Conservation (phyloP, 1,140 invertebrate genomes). For the Paraescarpia echinospica region DNA sequence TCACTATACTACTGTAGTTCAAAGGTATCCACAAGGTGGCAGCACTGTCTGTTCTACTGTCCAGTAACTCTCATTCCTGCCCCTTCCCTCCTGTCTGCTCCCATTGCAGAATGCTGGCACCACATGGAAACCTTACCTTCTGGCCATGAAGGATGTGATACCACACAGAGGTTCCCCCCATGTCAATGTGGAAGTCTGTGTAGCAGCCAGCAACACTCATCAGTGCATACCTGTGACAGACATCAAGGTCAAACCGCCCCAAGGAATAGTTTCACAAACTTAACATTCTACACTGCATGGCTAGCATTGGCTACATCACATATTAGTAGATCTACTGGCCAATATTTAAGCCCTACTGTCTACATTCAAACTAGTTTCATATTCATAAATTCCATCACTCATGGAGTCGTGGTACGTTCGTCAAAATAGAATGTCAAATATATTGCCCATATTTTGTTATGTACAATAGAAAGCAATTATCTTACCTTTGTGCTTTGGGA, state of each 20-base stretch:
- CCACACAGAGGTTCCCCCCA: slow-evolving; percentile 93
- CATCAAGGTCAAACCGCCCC: not conserved
- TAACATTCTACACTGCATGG: too few species aligned
- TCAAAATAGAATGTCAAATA: too few species aligned
- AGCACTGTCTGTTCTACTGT: not conserved
- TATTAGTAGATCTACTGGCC: too few species aligned
- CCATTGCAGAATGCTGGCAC: too few species aligned
- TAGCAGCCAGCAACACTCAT: slow-evolving; percentile 84
- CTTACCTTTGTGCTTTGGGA: not conserved
- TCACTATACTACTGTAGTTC: not conserved
- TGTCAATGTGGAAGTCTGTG: slow-evolving; percentile 94
- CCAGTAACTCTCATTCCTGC: not conserved
- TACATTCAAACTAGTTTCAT: too few species aligned
- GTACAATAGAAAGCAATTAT: too few species aligned
- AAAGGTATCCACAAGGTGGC: not conserved
- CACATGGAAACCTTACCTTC: slow-evolving; percentile 64
- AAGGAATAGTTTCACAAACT: slow-evolving; percentile 12
- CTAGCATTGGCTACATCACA: too few species aligned
- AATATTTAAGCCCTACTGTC: too few species aligned
- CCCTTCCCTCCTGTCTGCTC: too few species aligned
- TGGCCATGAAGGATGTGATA: slow-evolving; percentile 82
- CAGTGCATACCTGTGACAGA: slow-evolving; percentile 81
- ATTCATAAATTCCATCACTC: too few species aligned
- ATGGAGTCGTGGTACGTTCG: too few species aligned
- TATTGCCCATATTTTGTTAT: too few species aligned